phyloP scores from a whole-genome alignment of 1,140 invertebrate genomes.

The Chrysoperla carnea region DNA sequence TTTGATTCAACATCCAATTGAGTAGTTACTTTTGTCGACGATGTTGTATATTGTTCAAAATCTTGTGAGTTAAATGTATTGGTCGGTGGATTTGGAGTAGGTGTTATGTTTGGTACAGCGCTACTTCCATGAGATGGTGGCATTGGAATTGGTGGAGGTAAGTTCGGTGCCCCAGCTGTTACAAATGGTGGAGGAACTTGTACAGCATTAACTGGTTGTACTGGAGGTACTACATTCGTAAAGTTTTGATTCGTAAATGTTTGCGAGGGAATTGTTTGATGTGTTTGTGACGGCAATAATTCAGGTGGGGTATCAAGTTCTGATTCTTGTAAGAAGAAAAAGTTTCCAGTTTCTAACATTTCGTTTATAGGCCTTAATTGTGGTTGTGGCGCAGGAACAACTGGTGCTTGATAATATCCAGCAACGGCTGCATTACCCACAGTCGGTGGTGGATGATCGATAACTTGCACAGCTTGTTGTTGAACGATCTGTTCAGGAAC shows the following conservation, averaged over 20 bases:
- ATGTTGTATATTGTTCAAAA: neutral
- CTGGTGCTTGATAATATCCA: slow-evolving; percentile 1
- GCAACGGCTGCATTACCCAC: slow-evolving; percentile 4
- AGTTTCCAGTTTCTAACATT: slow-evolving; percentile 50
- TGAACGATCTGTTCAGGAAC: slow-evolving; percentile 20
- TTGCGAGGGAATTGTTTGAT: slow-evolving; percentile 47
- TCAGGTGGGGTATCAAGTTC: slow-evolving; percentile 46
- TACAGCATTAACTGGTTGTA: slow-evolving; percentile 1
- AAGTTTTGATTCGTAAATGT: slow-evolving; percentile 66
- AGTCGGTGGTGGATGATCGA: slow-evolving; percentile 3
- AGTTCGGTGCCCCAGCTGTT: neutral
- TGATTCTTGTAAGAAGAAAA: slow-evolving; percentile 60
- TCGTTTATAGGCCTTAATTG: slow-evolving; percentile 43
- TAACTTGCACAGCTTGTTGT: slow-evolving; percentile 6
- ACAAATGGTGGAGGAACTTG: neutral
- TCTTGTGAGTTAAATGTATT: neutral
- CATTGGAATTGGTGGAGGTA: slow-evolving; percentile 15
- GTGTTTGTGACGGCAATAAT: slow-evolving; percentile 15
- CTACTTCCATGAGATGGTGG: slow-evolving; percentile 6
- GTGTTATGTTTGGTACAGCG: neutral
- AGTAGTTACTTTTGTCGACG: neutral
- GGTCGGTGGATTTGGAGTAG: neutral
- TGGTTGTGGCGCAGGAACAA: slow-evolving; percentile 10
- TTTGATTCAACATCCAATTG: neutral
- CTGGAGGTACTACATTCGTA: slow-evolving; percentile 5